Base-by-base conservation (phyloP, 1,140 invertebrate genomes). In the Portunus trituberculatus region DNA sequence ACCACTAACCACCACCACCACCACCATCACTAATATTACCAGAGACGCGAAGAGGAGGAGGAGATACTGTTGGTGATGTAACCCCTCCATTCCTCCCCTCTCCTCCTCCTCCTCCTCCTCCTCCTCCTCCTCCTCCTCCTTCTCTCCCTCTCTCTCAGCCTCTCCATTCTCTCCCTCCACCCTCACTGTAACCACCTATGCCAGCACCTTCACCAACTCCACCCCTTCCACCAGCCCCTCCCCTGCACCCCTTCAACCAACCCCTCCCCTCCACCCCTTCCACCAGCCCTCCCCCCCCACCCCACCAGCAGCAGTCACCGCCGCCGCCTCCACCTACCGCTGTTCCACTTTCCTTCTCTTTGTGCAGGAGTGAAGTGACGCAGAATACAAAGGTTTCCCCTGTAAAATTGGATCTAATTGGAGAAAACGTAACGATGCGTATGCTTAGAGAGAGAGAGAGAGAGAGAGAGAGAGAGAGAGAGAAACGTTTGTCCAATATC, bases 371-470 rank as follows among this genome's bases (percentile, higher is more conserved):
- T 16, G 20, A 76, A 76, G 67, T 76, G 67, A 20, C 25, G 67
- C 67, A 76, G 67, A 76, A 76, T n/a, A 76, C 67, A 76, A 76
- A 76, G 67, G 67, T n/a, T 76, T 76, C 67, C 67, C 67, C 67
- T 76, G 67, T 76, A 76, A 76, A 76, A 76, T n/a, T 76, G 67
- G 67, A 76, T 2, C 0, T 76, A 76, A 76, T n/a, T 76, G 67
- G 67, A n/a, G 67, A n/a, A 76, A 76, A 76, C 25, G 67, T 76
- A 76, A 76, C 67, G 67, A 76, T 7, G n/a, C 25, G 67, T 3
- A 76, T 25, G n/a, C n/a, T 76, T 76, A 76, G 12, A 76, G 39
- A 25, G 67, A 76, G n/a, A 76, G n/a, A 76, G 20, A n/a, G n/a
- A 76, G 67, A 76, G 67, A 76, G n/a, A 25, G 67, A 76, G n/a